Conservation (phyloP, 2,888 invertebrate genomes). For the Criorhina ranunculi region DNA sequence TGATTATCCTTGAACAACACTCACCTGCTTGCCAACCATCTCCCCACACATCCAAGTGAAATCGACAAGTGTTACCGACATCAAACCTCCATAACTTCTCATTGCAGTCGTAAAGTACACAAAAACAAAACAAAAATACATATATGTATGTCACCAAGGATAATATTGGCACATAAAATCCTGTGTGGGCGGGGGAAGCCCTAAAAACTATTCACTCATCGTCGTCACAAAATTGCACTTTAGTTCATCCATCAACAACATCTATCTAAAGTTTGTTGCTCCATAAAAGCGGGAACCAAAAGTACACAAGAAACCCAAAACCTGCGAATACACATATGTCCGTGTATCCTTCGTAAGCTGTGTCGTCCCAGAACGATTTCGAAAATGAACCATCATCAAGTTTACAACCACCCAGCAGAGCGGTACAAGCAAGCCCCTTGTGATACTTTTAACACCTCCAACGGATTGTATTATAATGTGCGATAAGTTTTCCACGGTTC, state of each 20-base stretch:
- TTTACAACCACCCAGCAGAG: constrained; percentile 11
- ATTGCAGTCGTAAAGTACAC: background rate
- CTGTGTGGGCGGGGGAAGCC: constrained; percentile 7
- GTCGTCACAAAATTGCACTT: constrained; percentile 17
- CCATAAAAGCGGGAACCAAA: constrained; percentile 14
- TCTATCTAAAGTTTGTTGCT: constrained; percentile 10
- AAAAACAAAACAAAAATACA: background rate
- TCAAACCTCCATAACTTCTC: background rate
- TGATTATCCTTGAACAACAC: too few relatives aligned
- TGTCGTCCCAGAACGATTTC: constrained; percentile 6
- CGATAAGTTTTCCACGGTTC: background rate
- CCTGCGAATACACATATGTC: background rate
- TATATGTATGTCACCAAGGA: background rate
- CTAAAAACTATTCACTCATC: constrained; percentile 20
- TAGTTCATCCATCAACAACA: constrained; percentile 13
- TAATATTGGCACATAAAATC: constrained; percentile 18
- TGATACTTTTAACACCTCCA: constrained; percentile 23
- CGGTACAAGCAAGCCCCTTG: constrained; percentile 1
- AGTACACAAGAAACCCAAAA: background rate
- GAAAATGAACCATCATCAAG: constrained; percentile 24
- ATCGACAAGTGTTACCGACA: background rate
- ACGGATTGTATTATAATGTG: constrained; percentile 6
- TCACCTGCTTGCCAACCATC: too few relatives aligned
- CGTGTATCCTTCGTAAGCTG: background rate
- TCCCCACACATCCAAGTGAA: background rate